phyloP scores from a whole-genome alignment of 2,888 invertebrate species.

The Eurois occulta region DNA sequence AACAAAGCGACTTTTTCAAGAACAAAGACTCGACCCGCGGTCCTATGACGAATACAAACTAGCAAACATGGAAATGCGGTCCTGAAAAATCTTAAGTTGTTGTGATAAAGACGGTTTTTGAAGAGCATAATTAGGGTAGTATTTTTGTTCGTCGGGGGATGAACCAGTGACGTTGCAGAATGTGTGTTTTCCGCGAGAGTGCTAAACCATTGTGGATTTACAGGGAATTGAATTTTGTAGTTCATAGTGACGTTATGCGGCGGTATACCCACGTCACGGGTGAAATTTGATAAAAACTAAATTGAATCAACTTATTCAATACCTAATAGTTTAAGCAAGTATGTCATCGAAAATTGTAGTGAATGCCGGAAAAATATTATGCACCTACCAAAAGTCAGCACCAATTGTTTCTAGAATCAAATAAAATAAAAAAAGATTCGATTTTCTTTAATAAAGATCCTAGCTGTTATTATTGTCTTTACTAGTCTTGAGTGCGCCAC shows the following conservation, averaged over 20 bases:
- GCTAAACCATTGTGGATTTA: slow-evolving; percentile 67
- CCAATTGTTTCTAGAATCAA: neutral
- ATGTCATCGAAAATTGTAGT: neutral
- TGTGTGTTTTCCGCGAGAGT: slow-evolving; percentile 74
- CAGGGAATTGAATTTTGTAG: slow-evolving; percentile 70
- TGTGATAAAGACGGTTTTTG: slow-evolving; percentile 58
- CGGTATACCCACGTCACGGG: neutral
- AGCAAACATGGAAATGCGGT: slow-evolving; percentile 65
- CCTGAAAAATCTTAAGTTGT: slow-evolving; percentile 40
- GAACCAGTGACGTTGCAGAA: slow-evolving; percentile 73
- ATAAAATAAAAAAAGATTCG: neutral
- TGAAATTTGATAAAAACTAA: slow-evolving; percentile 19
- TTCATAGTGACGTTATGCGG: slow-evolving; percentile 33
- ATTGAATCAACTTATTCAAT: slow-evolving; percentile 18
- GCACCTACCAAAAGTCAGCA: neutral
- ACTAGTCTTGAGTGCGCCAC: slow-evolving; percentile 1
- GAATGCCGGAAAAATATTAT: neutral
- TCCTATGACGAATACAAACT: slow-evolving; percentile 76
- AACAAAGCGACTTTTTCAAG: slow-evolving; percentile 82
- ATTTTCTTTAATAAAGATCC: neutral
- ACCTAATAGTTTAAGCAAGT: neutral
- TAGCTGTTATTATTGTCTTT: neutral
- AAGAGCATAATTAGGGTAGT: slow-evolving; percentile 20
- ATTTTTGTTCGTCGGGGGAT: slow-evolving; percentile 43
- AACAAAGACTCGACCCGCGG: slow-evolving; percentile 79